Evolutionary conservation across 2,888 invertebrate species (phyloP).

Genomic region (Yponomeuta sedellus): DNA sequence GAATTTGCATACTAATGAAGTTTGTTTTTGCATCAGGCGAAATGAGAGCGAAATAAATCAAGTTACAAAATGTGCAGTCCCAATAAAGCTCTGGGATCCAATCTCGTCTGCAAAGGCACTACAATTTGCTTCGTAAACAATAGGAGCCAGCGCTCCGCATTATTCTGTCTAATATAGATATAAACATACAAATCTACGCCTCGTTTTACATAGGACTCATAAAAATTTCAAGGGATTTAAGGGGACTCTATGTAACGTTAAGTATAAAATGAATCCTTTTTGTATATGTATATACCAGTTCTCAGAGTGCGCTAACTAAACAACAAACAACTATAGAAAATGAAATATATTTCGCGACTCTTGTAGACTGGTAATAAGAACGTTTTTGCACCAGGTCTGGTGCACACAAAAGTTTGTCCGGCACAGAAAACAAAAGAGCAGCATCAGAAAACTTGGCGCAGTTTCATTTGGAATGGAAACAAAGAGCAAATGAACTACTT

Average conservation of each 20-base stretch:
- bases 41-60: background rate
- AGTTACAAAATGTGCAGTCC: background rate
- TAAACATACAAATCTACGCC: too few species aligned
- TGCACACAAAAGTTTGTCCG: conserved; percentile 6
- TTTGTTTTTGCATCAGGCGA: background rate
- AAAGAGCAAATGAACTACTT: conserved; percentile 52
- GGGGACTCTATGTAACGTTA: too few species aligned
- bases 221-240: too few species aligned
- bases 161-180: too few species aligned
- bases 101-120: background rate
- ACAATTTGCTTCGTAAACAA: background rate
- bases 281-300: too few species aligned
- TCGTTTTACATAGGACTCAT: too few species aligned
- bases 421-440: conserved; percentile 4
- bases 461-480: conserved; percentile 46
- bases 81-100: background rate
- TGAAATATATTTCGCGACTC: background rate
- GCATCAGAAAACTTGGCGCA: conserved; percentile 7
- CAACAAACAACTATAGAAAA: background rate
- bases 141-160: background rate
- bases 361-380: background rate
- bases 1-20: background rate
- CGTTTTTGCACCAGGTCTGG: background rate
- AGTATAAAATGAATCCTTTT: too few species aligned
- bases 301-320: background rate